Evolutionary conservation across 2,888 invertebrate species (phyloP), one percentile per base, ranked within the genome.

Genomic region (Callyntrura guangdongensis): DNA sequence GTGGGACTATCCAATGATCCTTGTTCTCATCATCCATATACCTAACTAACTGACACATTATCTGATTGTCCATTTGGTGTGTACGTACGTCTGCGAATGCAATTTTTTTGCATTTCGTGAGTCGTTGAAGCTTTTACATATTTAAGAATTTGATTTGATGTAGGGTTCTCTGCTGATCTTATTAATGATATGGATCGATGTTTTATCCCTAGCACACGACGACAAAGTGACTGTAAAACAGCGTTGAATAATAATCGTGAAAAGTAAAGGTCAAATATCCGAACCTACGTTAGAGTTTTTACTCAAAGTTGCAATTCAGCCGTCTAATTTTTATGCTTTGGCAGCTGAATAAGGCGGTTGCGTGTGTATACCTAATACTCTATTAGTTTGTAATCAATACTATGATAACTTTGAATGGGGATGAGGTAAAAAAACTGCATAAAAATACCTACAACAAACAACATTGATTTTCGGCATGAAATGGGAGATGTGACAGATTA

Each of bases 381-480:
- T 45, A 59, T 17, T 77, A 53, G 12, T 6, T 3, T 4, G 47
- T 14, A 77, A 77, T 49, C 74, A 77, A 53, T 20, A 8, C 9
- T 1, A 9, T 72, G 9, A 45, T 72, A 17, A 17, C 0, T 17
- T 20, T 6, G 9, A 25, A 22, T 22, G 22, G 22, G 22, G 17
- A 59, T 59, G 17, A n/a, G 36, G 36, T 36, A 59, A 61, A 22
- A 53, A 53, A 14, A 22, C 61, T 67, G 27, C 6, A 3, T 59
- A n/a, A n/a, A n/a, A n/a, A 59, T 59, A 11, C 61, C 61, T 67
- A 45, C 36, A 36, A 56, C 20, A 25, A 5, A 0, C 53, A 82
- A 14, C 53, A 69, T 49, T 84, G 67, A 69, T 84, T 84, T 64
- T 84, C 25, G 8, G 9, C 69, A 84, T 69, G 61, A 69, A 84